phyloP scores from a whole-genome alignment of 2,797 vertebrate genomes.

The Rhincodon typus region DNA sequence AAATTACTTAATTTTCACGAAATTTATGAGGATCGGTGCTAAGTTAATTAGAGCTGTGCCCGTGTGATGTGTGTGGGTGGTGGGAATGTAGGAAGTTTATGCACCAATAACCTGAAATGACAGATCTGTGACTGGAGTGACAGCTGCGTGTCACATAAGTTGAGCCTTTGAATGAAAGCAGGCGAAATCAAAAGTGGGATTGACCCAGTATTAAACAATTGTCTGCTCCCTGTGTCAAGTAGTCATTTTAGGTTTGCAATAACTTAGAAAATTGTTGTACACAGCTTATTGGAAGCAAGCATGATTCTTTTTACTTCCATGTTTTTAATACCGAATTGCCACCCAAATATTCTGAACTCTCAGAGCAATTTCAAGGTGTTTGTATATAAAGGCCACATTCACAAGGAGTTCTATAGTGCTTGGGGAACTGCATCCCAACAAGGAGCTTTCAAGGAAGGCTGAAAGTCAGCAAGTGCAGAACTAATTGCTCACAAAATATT shows the following conservation, averaged over 20 bases:
- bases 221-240: neutral
- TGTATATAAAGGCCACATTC: neutral
- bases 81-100: neutral
- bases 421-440: neutral
- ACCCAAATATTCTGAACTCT: neutral
- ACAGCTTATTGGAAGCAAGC: neutral
- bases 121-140: neutral
- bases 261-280: neutral
- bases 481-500: conserved; percentile 10
- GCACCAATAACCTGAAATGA: neutral
- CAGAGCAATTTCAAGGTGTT: neutral
- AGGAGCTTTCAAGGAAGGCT: neutral
- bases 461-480: neutral
- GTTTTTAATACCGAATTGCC: neutral
- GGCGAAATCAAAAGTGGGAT: neutral
- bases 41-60: neutral
- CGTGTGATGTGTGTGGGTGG: neutral
- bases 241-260: neutral
- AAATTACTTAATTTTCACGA: conserved; percentile 19
- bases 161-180: neutral
- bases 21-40: neutral
- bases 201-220: neutral
- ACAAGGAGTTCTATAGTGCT: neutral
- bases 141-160: neutral
- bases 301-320: neutral